Evolutionary conservation across 1,140 invertebrate species (phyloP).

Genomic region (Carposina sasakii): DNA sequence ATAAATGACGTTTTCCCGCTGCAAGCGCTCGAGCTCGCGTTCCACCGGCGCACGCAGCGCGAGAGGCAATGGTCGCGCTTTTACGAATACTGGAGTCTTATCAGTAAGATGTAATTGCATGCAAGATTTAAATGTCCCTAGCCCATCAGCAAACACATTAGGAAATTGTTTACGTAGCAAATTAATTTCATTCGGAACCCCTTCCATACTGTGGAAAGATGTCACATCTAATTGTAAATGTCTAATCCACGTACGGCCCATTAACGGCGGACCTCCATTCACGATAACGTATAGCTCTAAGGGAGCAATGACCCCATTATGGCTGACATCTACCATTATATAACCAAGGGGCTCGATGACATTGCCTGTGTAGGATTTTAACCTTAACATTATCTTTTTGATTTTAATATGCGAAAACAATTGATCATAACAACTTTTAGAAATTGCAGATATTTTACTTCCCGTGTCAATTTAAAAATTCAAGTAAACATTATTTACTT

Average conservation of each 20-base stretch:
- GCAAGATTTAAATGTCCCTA: conserved; percentile 11
- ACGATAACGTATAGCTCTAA: conserved; percentile 20
- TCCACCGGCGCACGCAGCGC: conserved; percentile 23
- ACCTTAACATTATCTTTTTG: conserved; percentile 1
- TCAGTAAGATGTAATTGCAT: conserved; percentile 18
- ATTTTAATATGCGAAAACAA: conserved; percentile 10
- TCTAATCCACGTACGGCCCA: conserved; percentile 21
- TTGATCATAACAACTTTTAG: conserved; percentile 14
- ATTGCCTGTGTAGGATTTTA: conserved; percentile 16
- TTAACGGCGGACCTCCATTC: conserved; percentile 21
- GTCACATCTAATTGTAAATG: conserved; percentile 8
- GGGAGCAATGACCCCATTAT: background rate
- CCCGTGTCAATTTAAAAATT: conserved; percentile 18
- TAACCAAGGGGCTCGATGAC: conserved; percentile 16
- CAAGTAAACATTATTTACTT: background rate
- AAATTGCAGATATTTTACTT: conserved; percentile 21
- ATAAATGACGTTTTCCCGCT: conserved; percentile 19
- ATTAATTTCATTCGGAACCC: background rate
- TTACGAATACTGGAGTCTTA: conserved; percentile 18
- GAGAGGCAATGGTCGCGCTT: conserved; percentile 20
- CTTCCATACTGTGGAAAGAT: conserved; percentile 8
- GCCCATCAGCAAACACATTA: conserved; percentile 18
- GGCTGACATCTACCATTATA: conserved; percentile 15
- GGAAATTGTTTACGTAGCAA: conserved; percentile 17
- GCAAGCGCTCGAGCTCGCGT: conserved; percentile 19